A percentile compares a stretch with the other conserved stretches of the same genome.
These are phyloP conservation scores for Microcebus lehilahytsara DNA, from an alignment of 2,113 vertebrate genomes.

Conservation along the genomic window DNA sequence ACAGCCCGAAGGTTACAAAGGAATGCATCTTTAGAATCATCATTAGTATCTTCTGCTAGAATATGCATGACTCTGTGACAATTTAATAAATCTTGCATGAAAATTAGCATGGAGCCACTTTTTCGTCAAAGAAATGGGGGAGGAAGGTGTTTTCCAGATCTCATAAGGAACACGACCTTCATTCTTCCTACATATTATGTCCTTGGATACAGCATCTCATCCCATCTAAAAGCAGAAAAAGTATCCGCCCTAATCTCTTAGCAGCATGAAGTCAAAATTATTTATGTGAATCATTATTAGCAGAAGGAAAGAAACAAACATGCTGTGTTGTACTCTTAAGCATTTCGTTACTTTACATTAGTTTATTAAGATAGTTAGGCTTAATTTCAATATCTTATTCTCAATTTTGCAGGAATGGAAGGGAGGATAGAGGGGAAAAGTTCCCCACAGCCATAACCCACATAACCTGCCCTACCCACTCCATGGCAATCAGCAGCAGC, in stretches of 20 bases:
- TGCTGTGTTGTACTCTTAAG: background rate
- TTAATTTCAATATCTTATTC: slow-evolving; percentile 24
- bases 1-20: slow-evolving; percentile 55
- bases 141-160: background rate
- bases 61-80: slow-evolving; percentile 58
- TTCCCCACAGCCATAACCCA: background rate
- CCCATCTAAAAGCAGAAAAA: background rate
- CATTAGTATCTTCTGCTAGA: slow-evolving; percentile 68
- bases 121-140: slow-evolving; percentile 39
- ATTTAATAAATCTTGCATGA: slow-evolving; percentile 72
- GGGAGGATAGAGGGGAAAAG: background rate
- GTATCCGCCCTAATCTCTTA: background rate
- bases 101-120: slow-evolving; percentile 11
- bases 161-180: background rate
- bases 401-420: background rate
- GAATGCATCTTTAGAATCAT: slow-evolving; percentile 45
- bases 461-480: background rate
- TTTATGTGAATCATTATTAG: background rate
- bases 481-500: background rate
- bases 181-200: background rate
- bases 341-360: background rate
- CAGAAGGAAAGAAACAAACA: background rate
- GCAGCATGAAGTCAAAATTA: background rate
- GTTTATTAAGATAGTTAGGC: background rate
- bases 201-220: background rate